Evolutionary conservation across 2,797 vertebrate genomes (phyloP).

Genomic region (Synanceia verrucosa): DNA sequence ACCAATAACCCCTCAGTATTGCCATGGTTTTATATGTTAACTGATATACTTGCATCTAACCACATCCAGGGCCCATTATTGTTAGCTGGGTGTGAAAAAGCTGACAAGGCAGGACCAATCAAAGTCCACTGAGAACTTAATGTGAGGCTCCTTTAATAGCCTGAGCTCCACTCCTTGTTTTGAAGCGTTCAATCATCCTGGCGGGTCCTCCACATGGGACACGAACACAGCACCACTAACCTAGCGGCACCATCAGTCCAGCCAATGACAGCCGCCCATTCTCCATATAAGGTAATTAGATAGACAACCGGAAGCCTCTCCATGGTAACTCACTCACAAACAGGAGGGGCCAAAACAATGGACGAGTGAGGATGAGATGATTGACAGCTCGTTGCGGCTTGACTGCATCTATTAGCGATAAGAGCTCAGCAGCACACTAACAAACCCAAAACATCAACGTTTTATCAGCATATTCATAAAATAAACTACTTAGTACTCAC

Average conservation of each 20-base stretch:
- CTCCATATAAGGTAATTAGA: conserved; percentile 62
- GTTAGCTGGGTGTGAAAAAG: conserved; percentile 20
- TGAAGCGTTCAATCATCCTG: conserved; percentile 13
- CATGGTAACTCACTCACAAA: conserved; percentile 70
- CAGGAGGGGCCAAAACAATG: conserved; percentile 62
- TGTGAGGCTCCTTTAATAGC: background rate
- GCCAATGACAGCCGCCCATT: conserved; percentile 40
- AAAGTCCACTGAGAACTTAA: conserved; percentile 24
- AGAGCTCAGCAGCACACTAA: conserved; percentile 4
- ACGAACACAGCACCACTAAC: background rate
- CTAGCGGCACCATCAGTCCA: conserved; percentile 11
- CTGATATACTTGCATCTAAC: conserved; percentile 18
- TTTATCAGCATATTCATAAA: background rate
- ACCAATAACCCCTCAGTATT: too few species aligned
- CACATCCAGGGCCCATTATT: conserved; percentile 26
- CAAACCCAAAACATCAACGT: background rate
- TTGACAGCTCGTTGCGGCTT: conserved; percentile 61
- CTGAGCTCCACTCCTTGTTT: conserved; percentile 10
- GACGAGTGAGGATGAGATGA: conserved; percentile 55
- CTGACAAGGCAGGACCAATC: conserved; percentile 26
- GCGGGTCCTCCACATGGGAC: conserved; percentile 24
- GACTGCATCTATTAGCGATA: conserved; percentile 18
- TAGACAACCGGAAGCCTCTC: conserved; percentile 62
- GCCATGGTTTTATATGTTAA: conserved; percentile 23
- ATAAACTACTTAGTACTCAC: background rate